These are phyloP conservation scores for Puntigrus tetrazona DNA, from an alignment of 2,113 vertebrate genomes.

Conservation along the genomic window DNA sequence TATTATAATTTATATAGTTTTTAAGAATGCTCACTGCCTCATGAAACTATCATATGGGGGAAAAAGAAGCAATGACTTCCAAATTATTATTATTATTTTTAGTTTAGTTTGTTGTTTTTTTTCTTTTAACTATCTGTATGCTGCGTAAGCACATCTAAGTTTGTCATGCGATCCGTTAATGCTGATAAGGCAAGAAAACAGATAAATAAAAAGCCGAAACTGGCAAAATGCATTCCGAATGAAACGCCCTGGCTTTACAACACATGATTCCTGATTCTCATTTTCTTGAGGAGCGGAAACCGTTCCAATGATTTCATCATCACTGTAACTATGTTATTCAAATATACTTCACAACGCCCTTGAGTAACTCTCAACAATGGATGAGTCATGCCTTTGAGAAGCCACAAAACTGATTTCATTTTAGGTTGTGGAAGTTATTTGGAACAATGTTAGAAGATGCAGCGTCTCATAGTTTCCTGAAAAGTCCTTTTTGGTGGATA, in stretches of 20 bases:
- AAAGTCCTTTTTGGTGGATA: not conserved
- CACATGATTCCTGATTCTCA: not conserved
- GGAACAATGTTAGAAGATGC: not conserved
- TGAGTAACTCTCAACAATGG: conserved; percentile 27
- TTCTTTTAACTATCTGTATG: not conserved
- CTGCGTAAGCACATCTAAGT: not conserved
- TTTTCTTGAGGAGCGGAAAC: not conserved
- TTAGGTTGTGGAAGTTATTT: not conserved
- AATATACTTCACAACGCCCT: conserved; percentile 24
- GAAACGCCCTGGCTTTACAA: not conserved
- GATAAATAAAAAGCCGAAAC: not conserved
- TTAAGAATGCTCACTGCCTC: not conserved
- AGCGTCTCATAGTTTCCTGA: not conserved
- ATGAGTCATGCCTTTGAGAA: conserved; percentile 31
- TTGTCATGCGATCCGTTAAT: not conserved
- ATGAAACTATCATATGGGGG: not conserved
- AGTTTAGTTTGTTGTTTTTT: not conserved
- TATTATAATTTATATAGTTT: not conserved
- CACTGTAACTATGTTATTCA: conserved; percentile 18
- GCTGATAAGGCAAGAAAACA: not conserved
- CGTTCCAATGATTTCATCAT: conserved; percentile 10
- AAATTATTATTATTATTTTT: too few relatives aligned
- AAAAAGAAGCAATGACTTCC: not conserved
- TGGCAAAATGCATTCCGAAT: not conserved
- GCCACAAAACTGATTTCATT: conserved; percentile 12